These are phyloP conservation scores for Agapostemon virescens DNA, from an alignment of 2,888 invertebrate genomes.

Conservation along the genomic window DNA sequence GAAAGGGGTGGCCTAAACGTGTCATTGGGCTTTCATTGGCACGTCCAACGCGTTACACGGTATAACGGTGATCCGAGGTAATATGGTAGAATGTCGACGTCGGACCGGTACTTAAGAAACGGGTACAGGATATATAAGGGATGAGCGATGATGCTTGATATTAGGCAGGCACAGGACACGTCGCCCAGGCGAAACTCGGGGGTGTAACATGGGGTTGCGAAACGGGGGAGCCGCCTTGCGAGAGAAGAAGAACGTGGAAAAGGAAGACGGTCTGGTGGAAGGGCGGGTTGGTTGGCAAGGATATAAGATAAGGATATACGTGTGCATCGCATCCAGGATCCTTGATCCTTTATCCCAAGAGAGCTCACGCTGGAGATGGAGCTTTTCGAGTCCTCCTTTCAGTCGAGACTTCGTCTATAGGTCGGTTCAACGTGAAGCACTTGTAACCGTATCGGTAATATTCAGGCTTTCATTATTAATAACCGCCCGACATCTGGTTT, in stretches of 20 bases:
- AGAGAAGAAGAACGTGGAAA: conserved; percentile 45
- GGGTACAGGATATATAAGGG: conserved; percentile 62
- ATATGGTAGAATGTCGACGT: conserved; percentile 48
- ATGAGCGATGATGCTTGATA: conserved; percentile 78
- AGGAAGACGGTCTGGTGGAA: conserved; percentile 35
- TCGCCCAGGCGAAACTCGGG: conserved; percentile 67
- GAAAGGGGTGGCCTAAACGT: neutral
- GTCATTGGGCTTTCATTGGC: conserved; percentile 33
- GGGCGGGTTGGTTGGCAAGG: conserved; percentile 66
- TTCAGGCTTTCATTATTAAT: neutral
- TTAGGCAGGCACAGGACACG: conserved; percentile 73
- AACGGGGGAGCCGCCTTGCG: conserved; percentile 46
- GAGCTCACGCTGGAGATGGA: conserved; percentile 71
- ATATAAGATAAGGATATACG: conserved; percentile 75
- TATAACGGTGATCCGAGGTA: conserved; percentile 44
- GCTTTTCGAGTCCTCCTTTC: conserved; percentile 72
- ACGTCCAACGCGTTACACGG: conserved; percentile 24
- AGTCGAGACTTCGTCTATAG: conserved; percentile 66
- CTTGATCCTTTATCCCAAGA: conserved; percentile 76
- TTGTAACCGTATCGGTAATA: neutral
- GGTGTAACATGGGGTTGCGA: conserved; percentile 57
- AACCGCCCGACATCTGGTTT: neutral
- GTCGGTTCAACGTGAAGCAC: conserved; percentile 48
- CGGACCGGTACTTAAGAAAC: conserved; percentile 58
- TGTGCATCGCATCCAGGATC: conserved; percentile 73